These are phyloP conservation scores for Apamea monoglypha DNA, from an alignment of 2,888 invertebrate genomes.

Conservation along the genomic window DNA sequence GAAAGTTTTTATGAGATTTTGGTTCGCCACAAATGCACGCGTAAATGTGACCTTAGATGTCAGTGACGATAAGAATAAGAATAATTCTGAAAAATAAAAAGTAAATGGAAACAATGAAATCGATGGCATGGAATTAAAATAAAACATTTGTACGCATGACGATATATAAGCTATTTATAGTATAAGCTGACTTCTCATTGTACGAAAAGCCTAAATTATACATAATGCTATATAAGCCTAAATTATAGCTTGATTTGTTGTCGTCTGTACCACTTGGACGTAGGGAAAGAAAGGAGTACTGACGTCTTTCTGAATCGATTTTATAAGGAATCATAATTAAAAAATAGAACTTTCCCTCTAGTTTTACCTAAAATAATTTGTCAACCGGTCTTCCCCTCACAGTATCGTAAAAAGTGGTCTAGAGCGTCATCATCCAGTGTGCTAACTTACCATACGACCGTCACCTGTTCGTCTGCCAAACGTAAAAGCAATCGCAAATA, in stretches of 20 bases:
- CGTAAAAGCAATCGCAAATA: slow-evolving; percentile 9
- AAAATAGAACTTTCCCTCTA: not conserved
- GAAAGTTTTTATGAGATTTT: slow-evolving; percentile 69
- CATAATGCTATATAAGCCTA: not conserved
- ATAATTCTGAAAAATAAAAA: not conserved
- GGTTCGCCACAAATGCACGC: slow-evolving; percentile 48
- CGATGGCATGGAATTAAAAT: too few relatives aligned
- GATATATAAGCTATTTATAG: not conserved
- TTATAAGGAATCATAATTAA: not conserved
- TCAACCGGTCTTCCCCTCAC: slow-evolving; percentile 2
- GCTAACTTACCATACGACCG: slow-evolving; percentile 4
- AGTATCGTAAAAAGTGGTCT: not conserved
- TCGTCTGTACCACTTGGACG: not conserved
- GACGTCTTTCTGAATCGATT: not conserved
- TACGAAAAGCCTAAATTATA: not conserved
- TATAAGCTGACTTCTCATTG: not conserved
- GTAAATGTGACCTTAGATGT: slow-evolving; percentile 38
- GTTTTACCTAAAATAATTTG: not conserved
- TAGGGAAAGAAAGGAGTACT: not conserved
- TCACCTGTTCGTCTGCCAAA: slow-evolving; percentile 16
- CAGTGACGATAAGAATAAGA: not conserved
- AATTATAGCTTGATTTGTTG: not conserved
- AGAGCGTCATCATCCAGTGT: slow-evolving; percentile 7
- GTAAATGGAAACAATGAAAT: not conserved
- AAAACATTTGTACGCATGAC: too few relatives aligned